These are phyloP conservation scores for Ataeniobius toweri DNA, from an alignment of 2,797 vertebrate species.

Conservation along the genomic window DNA sequence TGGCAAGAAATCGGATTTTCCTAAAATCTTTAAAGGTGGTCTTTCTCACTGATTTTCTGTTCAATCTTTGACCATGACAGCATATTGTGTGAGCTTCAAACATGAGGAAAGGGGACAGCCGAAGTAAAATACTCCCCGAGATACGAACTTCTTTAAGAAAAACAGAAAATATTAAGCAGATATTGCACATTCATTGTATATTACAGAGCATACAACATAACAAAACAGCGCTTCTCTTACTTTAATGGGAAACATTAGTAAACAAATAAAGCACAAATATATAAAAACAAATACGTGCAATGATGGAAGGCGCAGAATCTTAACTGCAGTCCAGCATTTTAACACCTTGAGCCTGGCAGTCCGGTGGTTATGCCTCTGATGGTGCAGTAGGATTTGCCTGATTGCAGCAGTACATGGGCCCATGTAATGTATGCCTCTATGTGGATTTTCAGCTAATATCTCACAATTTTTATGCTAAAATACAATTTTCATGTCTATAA, in stretches of 20 bases:
- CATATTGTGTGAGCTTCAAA: not conserved
- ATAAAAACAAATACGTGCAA: not conserved
- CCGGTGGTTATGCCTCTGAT: not conserved
- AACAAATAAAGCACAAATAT: not conserved
- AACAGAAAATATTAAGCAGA: not conserved
- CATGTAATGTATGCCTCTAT: too few species aligned
- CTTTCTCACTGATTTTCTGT: not conserved
- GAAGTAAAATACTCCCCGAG: not conserved
- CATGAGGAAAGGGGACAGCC: not conserved
- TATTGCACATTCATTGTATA: not conserved
- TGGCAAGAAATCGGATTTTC: not conserved
- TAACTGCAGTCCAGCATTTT: too few species aligned
- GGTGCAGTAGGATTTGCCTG: not conserved
- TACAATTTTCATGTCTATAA: not conserved
- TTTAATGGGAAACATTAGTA: not conserved
- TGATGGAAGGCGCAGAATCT: too few species aligned
- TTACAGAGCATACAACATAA: not conserved
- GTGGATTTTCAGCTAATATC: too few species aligned
- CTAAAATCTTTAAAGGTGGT: not conserved
- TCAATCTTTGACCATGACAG: not conserved
- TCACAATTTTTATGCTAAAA: not conserved
- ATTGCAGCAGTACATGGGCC: not conserved
- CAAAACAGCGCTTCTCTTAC: not conserved
- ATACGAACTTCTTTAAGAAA: not conserved
- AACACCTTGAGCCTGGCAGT: too few species aligned